Base-by-base conservation (phyloP, 2,113 vertebrate genomes). In the Callopanchax toddi region DNA sequence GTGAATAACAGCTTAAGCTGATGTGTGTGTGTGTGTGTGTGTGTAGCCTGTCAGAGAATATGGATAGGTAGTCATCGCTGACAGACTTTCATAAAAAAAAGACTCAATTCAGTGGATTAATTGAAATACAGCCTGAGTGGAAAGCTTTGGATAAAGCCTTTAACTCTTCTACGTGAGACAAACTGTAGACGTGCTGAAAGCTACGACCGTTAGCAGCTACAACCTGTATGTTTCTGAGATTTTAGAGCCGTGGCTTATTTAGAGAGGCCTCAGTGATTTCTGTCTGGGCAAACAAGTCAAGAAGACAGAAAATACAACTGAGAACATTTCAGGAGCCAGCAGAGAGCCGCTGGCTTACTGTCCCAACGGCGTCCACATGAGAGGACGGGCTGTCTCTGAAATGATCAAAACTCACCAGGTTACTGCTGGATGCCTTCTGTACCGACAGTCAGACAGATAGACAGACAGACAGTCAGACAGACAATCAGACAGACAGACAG, bases 1-100 rank as follows among this genome's bases (percentile, higher is more conserved):
- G 86, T 86, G 73, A 79, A 82, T 71, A 81, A 59, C 40, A 67
- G 56, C 52, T 66, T 58, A 81, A 51, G 36, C 75, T 78, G 74
- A 42, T 22, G 43, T n/a, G n/a, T n/a, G n/a, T n/a, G n/a, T n/a
- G n/a, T n/a, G 61, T 80, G 73, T 67, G 71, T 63, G 67, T 63
- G 22, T 59, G 61, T 52, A 58, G 55, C 72, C 25, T 69, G 63
- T 81, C 71, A 61, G 25, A 77, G 74, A 72, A 75, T 77, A 70
- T 73, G 52, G 57, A 83, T 50, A 66, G 36, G 44, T 18, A 64
- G 52, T 73, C 51, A 70, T 61, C 55, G 50, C 60, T 73, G 55
- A 74, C 64, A 70, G 37, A 23, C 40, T 50, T 51, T 64, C 53
- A 64, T 70, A 54, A 45, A 56, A 67, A 74, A 77, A 75, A 37